Base-by-base conservation (phyloP, 64 coral and sea anemone species). In the Porites australiensis region DNA sequence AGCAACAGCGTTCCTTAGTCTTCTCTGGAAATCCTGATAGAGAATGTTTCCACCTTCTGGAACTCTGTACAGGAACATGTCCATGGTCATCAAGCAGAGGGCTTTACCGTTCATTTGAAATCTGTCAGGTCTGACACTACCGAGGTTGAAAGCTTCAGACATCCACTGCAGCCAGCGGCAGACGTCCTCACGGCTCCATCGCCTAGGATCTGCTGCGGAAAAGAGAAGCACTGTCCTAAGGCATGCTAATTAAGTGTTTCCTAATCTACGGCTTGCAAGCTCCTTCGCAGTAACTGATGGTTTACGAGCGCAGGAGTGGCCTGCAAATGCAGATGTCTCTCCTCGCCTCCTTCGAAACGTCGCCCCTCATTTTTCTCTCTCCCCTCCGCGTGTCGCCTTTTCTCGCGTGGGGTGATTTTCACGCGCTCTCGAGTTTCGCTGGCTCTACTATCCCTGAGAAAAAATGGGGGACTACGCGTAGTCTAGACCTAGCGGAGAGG, bases 31-130 rank as follows among this genome's bases (percentile, higher is more conserved):
- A 93, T 98, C 96, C 44, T 92, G 93, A 73, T 98, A 98, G 3
- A 98, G 86, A 8, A 98, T 74, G 22, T 90, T 98, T n/a, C 96
- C 96, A 5, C 96, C 96, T 3, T 98, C 93, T 0, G 96, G 96
- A 12, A 98, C 96, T 37, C 96, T 79, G 53, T 95, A 98, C 52
- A 98, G 44, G 45, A 98, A 98, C 96, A 98, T 98, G 72, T 98
- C 96, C 19, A 95, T 77, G 3, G 96, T 98, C 96, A 98, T 98
- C 2, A 98, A 79, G 72, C 96, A 98, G 12, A 98, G 73, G 14
- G 93, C 96, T 79, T 98, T 98, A 72, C 96, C 96, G 63, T 98
- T 98, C 96, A 98, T 98, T 90, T 98, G 93, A 44, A 98, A 98
- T 83, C 96, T 72, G 58, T 98, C 96, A 3, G 93, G 96, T 62